phyloP scores from a whole-genome alignment of 2,113 vertebrate genomes.

The Rhegmatorhina hoffmannsi region DNA sequence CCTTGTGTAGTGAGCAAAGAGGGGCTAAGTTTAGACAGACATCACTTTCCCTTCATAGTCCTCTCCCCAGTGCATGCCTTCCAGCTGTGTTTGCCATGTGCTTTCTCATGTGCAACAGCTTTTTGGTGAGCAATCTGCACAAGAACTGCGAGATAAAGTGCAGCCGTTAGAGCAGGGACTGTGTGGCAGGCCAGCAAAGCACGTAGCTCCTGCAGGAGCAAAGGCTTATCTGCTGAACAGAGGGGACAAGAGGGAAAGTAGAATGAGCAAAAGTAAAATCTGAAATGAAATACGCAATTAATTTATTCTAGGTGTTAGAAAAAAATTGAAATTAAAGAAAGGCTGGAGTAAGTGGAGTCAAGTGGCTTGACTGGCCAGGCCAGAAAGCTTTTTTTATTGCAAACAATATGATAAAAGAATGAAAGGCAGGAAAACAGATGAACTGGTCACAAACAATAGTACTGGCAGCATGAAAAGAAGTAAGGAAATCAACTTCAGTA shows the following conservation, averaged over 20 bases:
- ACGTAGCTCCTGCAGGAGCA: not conserved
- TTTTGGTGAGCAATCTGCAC: not conserved
- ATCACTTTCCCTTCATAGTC: not conserved
- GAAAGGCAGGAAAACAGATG: not conserved
- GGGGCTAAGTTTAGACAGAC: not conserved
- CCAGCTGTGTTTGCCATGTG: not conserved
- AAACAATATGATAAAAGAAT: not conserved
- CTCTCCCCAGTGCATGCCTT: not conserved
- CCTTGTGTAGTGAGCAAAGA: not conserved
- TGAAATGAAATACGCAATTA: not conserved
- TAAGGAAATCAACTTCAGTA: not conserved
- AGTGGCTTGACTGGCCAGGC: not conserved
- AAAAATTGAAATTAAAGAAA: not conserved
- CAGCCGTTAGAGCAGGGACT: not conserved
- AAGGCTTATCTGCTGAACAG: not conserved
- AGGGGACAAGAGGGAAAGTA: not conserved
- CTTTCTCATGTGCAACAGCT: not conserved
- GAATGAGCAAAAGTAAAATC: not conserved
- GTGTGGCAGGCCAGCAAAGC: not conserved
- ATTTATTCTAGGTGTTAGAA: not conserved
- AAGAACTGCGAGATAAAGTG: not conserved
- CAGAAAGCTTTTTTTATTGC: not conserved
- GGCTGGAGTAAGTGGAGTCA: not conserved
- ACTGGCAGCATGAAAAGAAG: not conserved
- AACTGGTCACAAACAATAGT: not conserved